A percentile compares a stretch with the other conserved stretches of the same genome.
phyloP scores from a whole-genome alignment of 2,888 invertebrate genomes.

The Oasisia sp. region DNA sequence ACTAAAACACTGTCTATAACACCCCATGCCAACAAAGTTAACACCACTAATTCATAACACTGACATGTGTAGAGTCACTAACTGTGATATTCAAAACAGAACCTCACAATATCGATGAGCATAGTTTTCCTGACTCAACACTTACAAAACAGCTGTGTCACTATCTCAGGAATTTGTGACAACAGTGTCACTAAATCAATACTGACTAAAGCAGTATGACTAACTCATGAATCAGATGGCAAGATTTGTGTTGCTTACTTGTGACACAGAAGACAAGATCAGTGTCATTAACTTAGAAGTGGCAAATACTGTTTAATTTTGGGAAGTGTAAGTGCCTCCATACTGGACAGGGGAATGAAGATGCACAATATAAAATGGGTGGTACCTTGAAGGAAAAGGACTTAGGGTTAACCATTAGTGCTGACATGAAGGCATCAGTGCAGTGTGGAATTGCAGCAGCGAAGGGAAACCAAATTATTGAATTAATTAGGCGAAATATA shows the following conservation, averaged over 20 bases:
- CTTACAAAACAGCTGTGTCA: not conserved
- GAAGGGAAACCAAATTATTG: too few species aligned
- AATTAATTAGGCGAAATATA: too few species aligned
- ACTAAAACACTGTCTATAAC: not conserved
- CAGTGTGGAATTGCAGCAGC: too few species aligned
- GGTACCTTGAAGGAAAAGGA: too few species aligned
- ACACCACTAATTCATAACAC: not conserved
- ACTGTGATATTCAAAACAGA: not conserved
- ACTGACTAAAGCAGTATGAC: not conserved
- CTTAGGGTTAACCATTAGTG: too few species aligned
- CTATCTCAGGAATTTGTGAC: not conserved
- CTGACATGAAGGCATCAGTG: too few species aligned
- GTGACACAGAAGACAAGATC: not conserved
- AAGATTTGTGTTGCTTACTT: not conserved
- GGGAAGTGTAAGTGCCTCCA: too few species aligned
- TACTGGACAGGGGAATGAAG: too few species aligned
- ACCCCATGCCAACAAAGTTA: not conserved
- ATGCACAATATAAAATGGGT: too few species aligned
- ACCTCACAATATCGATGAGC: not conserved
- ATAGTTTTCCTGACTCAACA: not conserved
- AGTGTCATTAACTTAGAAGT: not conserved
- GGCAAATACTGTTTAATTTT: too few species aligned
- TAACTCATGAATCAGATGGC: not conserved
- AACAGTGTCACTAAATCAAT: not conserved
- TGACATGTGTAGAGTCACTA: not conserved